Base-by-base conservation (phyloP, 2,888 invertebrate genomes). In the Epistrophella euchroma region DNA sequence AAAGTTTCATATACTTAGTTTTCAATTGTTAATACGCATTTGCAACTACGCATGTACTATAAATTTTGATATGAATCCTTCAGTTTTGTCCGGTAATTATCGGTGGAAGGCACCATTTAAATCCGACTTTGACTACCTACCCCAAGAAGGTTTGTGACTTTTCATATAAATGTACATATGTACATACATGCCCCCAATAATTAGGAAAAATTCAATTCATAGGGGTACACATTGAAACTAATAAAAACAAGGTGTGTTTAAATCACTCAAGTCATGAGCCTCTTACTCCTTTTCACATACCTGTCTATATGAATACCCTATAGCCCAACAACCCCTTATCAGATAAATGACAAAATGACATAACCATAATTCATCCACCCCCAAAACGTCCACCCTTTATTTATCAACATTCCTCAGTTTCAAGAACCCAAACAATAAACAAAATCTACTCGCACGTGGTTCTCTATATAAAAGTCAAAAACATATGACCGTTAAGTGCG, bases 341-440 rank as follows among this genome's bases (percentile, higher is more conserved):
- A 50, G 47, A 22, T 28, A 28, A 25, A 60, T 35, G 37, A 45
- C 22, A 72, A 73, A 73, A 47, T 43, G 66, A 25, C 68, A 74
- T 52, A 62, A 74, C 60, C 62, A 80, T n/a, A n/a, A n/a, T 70
- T 70, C 37, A 43, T 50, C 47, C 60, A 62, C 28, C 37, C 64
- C 37, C 22, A 11, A 35, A 56, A 19, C 55, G 22, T 11, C 35
- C 50, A 60, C 50, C 35, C 60, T 13, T 3, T 1, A 35, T 43
- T n/a, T n/a, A 25, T 37, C 15, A 52, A 68, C 52, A 52, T 11
- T 43, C 43, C 43, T n/a, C 10, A 17, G 43, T 43, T 66, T 72
- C 71, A 60, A 74, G 52, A 78, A 81, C 73, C 86, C 77, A 86
- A 86, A 86, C 86, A 86, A 82, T 86, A 86, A 86, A 86, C 86